These are phyloP conservation scores for Tetragnatha montana DNA, from an alignment of 2,888 invertebrate species.

Conservation along the genomic window DNA sequence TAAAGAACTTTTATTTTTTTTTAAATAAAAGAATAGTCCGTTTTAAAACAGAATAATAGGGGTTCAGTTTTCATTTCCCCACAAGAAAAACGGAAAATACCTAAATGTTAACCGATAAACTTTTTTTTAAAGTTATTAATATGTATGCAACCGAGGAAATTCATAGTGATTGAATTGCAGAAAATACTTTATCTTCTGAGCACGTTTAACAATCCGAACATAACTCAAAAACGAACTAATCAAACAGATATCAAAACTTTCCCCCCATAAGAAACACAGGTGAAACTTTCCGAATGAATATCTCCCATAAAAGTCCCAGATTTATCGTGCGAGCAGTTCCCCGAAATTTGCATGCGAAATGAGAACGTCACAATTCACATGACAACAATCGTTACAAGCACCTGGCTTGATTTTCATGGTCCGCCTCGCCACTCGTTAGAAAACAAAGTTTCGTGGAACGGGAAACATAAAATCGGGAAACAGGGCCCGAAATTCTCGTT, in stretches of 20 bases:
- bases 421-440: slow-evolving; percentile 32
- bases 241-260: neutral
- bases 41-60: too few relatives aligned
- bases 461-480: slow-evolving; percentile 63
- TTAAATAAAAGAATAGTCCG: too few relatives aligned
- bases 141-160: too few relatives aligned
- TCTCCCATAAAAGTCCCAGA: neutral
- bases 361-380: slow-evolving; percentile 37
- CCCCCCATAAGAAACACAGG: neutral
- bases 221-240: neutral
- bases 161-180: too few relatives aligned
- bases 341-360: slow-evolving; percentile 34
- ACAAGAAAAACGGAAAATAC: too few relatives aligned
- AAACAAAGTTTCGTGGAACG: slow-evolving; percentile 47
- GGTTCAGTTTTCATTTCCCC: too few relatives aligned
- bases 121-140: too few relatives aligned
- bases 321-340: neutral
- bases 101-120: too few relatives aligned
- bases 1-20: too few relatives aligned
- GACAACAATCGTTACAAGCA: slow-evolving; percentile 39
- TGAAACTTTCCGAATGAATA: neutral
- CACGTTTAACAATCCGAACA: too few relatives aligned
- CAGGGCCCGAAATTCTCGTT: slow-evolving; percentile 48
- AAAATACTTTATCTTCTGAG: too few relatives aligned
- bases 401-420: slow-evolving; percentile 37